Evolutionary conservation across 2,888 invertebrate species (phyloP).

Genomic region (Xestobium rufovillosum): DNA sequence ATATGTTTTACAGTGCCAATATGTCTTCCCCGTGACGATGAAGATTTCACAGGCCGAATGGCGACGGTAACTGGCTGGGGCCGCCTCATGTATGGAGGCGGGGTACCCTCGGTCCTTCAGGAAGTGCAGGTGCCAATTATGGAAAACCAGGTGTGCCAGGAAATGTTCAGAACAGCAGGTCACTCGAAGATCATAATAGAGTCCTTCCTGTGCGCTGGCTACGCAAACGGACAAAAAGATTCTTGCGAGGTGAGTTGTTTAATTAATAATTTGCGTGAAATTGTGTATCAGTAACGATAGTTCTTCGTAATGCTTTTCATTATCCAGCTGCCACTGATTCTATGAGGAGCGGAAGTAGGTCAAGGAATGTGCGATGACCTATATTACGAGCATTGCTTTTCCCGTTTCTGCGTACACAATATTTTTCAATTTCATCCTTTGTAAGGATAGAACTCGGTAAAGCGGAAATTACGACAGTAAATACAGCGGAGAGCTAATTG

Average conservation of each 20-base stretch:
- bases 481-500: too few species aligned
- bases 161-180: slow-evolving; percentile 88
- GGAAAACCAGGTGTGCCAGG: slow-evolving; percentile 85
- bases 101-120: slow-evolving; percentile 81
- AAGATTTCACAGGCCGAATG: slow-evolving; percentile 77
- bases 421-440: too few species aligned
- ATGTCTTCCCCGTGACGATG: slow-evolving; percentile 74
- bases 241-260: slow-evolving; percentile 72
- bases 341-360: too few species aligned
- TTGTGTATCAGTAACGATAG: too few species aligned
- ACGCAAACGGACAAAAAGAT: slow-evolving; percentile 85
- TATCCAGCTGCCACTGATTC: too few species aligned
- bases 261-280: too few species aligned
- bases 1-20: slow-evolving; percentile 76
- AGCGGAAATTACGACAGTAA: too few species aligned
- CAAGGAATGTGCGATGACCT: too few species aligned
- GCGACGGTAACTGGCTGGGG: slow-evolving; percentile 93
- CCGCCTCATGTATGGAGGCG: slow-evolving; percentile 81
- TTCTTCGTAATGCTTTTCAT: too few species aligned
- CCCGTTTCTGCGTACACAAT: too few species aligned
- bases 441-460: too few species aligned
- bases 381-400: too few species aligned
- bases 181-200: slow-evolving; percentile 79
- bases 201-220: slow-evolving; percentile 88
- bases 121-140: slow-evolving; percentile 90